Base-by-base conservation (phyloP, 1,140 invertebrate species). In the Drosophila obscura region DNA sequence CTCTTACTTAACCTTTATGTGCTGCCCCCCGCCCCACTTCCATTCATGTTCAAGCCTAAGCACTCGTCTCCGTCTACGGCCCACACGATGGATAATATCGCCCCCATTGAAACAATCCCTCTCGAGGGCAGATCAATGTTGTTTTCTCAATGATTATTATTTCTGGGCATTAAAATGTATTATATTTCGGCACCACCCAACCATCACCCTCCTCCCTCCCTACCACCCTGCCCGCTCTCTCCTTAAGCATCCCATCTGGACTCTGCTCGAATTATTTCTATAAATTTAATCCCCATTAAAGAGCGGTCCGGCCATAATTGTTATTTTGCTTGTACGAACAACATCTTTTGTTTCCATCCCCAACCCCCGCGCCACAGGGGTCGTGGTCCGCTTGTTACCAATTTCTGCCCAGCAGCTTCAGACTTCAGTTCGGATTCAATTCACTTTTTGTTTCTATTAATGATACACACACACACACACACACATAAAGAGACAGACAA, bases 391-490 rank as follows among this genome's bases (percentile, higher is more conserved):
- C 48, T 57, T 65, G 46, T 65, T 74, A 51, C 46, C 53, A 74
- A 51, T 74, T 63, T 26, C 41, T 4, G 7, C 4, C 16, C 16
- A 1, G 15, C 53, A 9, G 5, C 8, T 19, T 45, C 39, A 53
- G 60, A 50, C 55, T 59, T 19, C 28, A 52, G 19, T 26, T 60
- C 74, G 65, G 63, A 77, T 76, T 76, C 73, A 76, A 76, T 76
- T 76, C 73, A 48, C 73, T 76, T 76, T 76, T 76, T 76, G 63
- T 76, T 76, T 76, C 63, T 68, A 68, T 76, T 76, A 76, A 76
- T 76, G 73, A 52, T 57, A 76, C 56, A 59, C 77, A 74, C 44
- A 71, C 28, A 53, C 61, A 61, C 26, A 43, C 22, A 59, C 26
- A 22, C 46, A 55, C 39, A 53, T 15, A 50, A 41, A 43, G 16